A percentile compares a stretch with the other conserved stretches of the same genome.
Conservation (phyloP, 1,140 invertebrate genomes). For the Adoxophyes honmai region DNA sequence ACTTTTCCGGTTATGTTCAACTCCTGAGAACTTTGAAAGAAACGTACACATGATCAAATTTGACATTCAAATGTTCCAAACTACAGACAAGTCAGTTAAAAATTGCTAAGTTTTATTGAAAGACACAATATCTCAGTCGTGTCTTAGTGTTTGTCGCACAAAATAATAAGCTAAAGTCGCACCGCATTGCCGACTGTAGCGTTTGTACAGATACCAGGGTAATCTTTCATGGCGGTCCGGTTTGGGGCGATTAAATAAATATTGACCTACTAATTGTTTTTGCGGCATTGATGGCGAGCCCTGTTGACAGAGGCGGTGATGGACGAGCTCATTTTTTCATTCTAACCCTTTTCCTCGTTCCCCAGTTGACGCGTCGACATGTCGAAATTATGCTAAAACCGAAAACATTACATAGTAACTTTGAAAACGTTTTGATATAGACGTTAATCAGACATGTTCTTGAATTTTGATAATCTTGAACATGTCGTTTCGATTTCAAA, state of each 20-base stretch:
- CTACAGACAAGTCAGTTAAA: no score
- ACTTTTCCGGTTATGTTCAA: no score
- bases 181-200: background rate
- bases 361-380: constrained; percentile 40
- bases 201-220: constrained; percentile 17
- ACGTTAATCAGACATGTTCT: background rate
- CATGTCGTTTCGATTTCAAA: no score
- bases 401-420: constrained; percentile 11
- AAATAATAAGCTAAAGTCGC: no score
- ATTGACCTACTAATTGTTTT: constrained; percentile 73
- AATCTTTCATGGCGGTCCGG: constrained; percentile 37
- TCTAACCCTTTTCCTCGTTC: constrained; percentile 52
- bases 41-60: no score
- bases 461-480: no score
- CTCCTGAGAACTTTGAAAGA: no score
- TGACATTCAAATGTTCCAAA: no score
- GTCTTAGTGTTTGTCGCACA: no score
- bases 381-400: constrained; percentile 32
- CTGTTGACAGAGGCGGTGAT: constrained; percentile 68
- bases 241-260: constrained; percentile 63
- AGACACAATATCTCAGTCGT: no score
- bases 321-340: constrained; percentile 57
- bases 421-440: background rate
- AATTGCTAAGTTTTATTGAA: no score
- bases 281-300: constrained; percentile 55